A percentile compares a stretch with the other conserved stretches of the same genome.
Evolutionary conservation across 2,113 vertebrate species (phyloP).

Genomic region (Campylomormyrus numenius): DNA sequence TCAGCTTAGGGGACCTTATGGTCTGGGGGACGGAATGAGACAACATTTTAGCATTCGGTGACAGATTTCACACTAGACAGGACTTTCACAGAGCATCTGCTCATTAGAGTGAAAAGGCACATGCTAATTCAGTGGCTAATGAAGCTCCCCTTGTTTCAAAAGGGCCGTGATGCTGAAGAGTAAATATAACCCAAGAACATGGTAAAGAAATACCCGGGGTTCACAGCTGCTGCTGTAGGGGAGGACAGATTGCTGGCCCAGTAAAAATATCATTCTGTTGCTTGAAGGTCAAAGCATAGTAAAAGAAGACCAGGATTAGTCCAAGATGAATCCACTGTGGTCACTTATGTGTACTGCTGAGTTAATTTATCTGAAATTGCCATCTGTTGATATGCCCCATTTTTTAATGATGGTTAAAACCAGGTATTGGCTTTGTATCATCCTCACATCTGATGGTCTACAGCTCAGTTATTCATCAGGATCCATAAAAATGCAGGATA

Average conservation of each 20-base stretch:
- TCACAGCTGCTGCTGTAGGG: neutral
- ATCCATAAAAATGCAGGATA: neutral
- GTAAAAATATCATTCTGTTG: neutral
- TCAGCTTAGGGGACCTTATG: neutral
- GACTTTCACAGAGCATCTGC: conserved; percentile 5
- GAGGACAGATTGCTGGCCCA: neutral
- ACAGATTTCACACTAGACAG: conserved; percentile 6
- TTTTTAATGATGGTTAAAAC: neutral
- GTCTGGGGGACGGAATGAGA: neutral
- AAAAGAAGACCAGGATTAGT: neutral
- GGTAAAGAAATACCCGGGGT: neutral
- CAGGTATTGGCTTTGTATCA: neutral
- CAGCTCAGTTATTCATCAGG: neutral
- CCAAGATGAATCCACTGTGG: neutral
- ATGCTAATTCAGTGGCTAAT: neutral
- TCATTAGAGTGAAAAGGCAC: neutral
- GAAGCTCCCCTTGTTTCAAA: neutral
- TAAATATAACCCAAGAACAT: neutral
- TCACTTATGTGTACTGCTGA: neutral
- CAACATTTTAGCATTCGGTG: neutral
- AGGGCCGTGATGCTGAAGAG: neutral
- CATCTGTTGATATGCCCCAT: neutral
- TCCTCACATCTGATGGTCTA: neutral
- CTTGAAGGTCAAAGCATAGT: neutral
- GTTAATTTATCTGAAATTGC: neutral